Conservation (phyloP, 2,113 vertebrate genomes). For the Thamnaconus septentrionalis region DNA sequence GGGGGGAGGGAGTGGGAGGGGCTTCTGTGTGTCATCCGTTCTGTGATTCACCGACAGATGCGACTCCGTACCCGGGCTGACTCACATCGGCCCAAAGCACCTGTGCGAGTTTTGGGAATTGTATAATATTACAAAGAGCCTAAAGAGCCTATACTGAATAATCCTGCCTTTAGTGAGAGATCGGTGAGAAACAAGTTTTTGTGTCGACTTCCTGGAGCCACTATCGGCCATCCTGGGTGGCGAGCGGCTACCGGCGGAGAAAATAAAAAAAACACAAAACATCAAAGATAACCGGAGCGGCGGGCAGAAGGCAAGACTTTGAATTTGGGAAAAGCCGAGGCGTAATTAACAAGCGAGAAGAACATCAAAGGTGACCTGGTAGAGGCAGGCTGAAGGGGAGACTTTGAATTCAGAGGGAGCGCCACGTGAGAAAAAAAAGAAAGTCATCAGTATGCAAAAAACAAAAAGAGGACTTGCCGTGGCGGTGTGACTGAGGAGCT, state of each 20-base stretch:
- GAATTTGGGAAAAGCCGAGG: background rate
- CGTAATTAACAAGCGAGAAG: background rate
- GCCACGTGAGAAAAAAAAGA: background rate
- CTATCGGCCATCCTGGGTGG: background rate
- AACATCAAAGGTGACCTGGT: background rate
- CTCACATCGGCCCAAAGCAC: slow-evolving; percentile 42
- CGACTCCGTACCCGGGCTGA: slow-evolving; percentile 36
- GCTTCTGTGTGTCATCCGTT: slow-evolving; percentile 53
- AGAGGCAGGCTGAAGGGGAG: background rate
- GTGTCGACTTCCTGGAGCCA: slow-evolving; percentile 10
- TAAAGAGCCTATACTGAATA: no score
- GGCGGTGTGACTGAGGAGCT: slow-evolving; percentile 86
- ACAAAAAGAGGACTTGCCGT: slow-evolving; percentile 78
- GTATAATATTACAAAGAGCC: slow-evolving; percentile 20
- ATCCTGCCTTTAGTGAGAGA: no score
- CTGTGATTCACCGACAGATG: slow-evolving; percentile 48
- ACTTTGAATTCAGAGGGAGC: background rate
- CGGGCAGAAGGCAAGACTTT: background rate
- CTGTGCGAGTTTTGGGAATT: slow-evolving; percentile 23
- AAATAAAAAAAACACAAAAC: no score
- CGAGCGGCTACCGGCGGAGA: background rate
- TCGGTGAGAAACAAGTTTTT: no score
- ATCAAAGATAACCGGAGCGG: background rate
- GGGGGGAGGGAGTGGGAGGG: slow-evolving; percentile 17
- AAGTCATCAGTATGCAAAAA: background rate